Evolutionary conservation across 2,113 vertebrate species (phyloP), one percentile per base, ranked within the genome.

Genomic region (Cacatua alba): DNA sequence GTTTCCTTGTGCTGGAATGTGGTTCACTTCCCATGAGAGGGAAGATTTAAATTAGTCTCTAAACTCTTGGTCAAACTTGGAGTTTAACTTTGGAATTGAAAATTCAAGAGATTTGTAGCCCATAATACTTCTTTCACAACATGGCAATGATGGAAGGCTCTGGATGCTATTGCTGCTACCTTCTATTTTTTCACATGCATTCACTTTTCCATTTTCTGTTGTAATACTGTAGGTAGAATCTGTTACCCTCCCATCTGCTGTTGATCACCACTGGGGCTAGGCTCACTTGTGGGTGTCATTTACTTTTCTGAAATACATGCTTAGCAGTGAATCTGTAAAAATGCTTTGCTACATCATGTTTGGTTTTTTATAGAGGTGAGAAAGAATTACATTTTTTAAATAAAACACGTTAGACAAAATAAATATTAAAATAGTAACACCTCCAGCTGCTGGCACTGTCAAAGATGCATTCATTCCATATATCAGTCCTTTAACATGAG

Each of bases 171-270:
- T 43, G 15, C 26, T 49, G 35, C 48, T 65, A 19, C 44, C 49
- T 88, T 78, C 62, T 53, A 64, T 49, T 75, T 91, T 93, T 93
- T 81, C 82, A 69, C 77, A 14, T 39, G 14, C 76, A 28, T 53
- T 90, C 39, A 52, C 69, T 88, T 93, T 69, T 13, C 14, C 20
- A 6, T 85, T 96, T 90, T 62, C 52, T 64, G 52, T 86, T 95
- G 77, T 85, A 88, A 74, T 46, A 43, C 20, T 86, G 53, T 83
- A 51, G 82, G 64, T 91, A 60, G 86, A 91, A 82, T 92, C 77
- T 97, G 76, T 87, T 94, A 70, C 82, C 46, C 24, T 93, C 49
- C 92, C 95, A 92, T 95, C 94, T 96, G 94, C 68, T 91, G 48
- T 28, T 93, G 93, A 52, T 90, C 79, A 76, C 92, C 51, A 31